These are phyloP conservation scores for Leucosticte australis DNA, from an alignment of 2,113 vertebrate species.

Conservation along the genomic window DNA sequence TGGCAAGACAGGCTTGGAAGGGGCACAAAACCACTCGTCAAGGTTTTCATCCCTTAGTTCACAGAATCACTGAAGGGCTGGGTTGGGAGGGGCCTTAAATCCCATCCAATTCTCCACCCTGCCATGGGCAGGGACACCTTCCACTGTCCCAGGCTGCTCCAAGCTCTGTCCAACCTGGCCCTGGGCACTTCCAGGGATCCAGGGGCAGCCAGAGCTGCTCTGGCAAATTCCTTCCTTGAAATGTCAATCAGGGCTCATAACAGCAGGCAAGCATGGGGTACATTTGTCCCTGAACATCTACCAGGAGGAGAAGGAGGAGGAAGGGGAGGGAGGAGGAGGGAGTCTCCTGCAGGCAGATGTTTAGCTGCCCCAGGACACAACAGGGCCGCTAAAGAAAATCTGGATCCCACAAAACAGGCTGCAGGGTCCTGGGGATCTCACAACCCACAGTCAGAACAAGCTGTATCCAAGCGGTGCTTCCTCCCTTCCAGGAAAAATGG, in stretches of 20 bases:
- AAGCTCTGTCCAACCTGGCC: not conserved
- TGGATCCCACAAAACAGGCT: not conserved
- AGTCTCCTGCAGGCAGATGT: not conserved
- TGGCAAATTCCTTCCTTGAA: not conserved
- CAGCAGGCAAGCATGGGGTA: not conserved
- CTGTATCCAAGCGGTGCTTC: not conserved
- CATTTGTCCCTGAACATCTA: not conserved
- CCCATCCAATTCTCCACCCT: rapidly evolving
- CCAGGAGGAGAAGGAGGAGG: not conserved
- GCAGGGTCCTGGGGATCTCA: not conserved
- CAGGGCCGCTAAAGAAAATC: not conserved
- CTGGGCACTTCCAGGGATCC: not conserved
- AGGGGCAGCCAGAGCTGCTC: not conserved
- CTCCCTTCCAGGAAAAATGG: not conserved
- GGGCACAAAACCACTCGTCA: not conserved
- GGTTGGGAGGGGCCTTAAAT: not conserved
- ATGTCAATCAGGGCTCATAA: not conserved
- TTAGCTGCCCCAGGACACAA: not conserved
- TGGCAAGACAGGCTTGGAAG: not conserved
- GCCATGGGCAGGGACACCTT: not conserved
- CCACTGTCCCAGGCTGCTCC: not conserved
- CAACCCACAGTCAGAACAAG: conserved; percentile 1
- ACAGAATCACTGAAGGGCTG: not conserved
- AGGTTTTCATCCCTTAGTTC: not conserved
- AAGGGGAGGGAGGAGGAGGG: not conserved